Evolutionary conservation across 2,888 invertebrate genomes (phyloP).

Genomic region (Acronicta alni): DNA sequence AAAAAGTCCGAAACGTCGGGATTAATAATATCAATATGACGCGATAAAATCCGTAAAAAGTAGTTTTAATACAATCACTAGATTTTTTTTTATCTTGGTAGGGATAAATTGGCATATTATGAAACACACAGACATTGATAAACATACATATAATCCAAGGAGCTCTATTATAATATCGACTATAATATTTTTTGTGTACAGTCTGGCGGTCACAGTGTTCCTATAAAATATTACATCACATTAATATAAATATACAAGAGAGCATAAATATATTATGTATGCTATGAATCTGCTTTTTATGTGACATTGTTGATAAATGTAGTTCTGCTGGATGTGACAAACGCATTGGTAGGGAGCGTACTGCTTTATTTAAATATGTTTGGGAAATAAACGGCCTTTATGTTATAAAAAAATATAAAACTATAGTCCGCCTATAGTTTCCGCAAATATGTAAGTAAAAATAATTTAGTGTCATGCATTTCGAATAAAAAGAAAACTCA

Average conservation of each 20-base stretch:
- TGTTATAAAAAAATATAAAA: too few species aligned
- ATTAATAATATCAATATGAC: too few species aligned
- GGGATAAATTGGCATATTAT: constrained; percentile 23
- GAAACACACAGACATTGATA: too few species aligned
- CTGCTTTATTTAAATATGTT: not conserved
- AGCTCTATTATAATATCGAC: constrained; percentile 14
- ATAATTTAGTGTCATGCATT: too few species aligned
- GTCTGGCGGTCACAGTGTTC: constrained; percentile 50
- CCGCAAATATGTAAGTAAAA: too few species aligned
- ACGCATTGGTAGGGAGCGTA: not conserved
- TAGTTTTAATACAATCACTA: too few species aligned
- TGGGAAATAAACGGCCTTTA: too few species aligned
- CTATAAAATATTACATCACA: constrained; percentile 55
- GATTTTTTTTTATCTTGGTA: constrained; percentile 15
- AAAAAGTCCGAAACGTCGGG: too few species aligned
- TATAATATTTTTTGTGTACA: constrained; percentile 48
- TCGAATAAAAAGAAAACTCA: too few species aligned
- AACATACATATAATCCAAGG: not conserved
- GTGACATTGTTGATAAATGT: constrained; percentile 40
- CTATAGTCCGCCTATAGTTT: too few species aligned
- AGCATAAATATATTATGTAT: constrained; percentile 46
- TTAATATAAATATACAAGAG: constrained; percentile 51
- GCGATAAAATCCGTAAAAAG: too few species aligned
- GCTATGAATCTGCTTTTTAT: constrained; percentile 58
- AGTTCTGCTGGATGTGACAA: constrained; percentile 37